These are phyloP conservation scores for Lasioglossum zephyrum DNA, from an alignment of 2,888 invertebrate species.

Conservation along the genomic window DNA sequence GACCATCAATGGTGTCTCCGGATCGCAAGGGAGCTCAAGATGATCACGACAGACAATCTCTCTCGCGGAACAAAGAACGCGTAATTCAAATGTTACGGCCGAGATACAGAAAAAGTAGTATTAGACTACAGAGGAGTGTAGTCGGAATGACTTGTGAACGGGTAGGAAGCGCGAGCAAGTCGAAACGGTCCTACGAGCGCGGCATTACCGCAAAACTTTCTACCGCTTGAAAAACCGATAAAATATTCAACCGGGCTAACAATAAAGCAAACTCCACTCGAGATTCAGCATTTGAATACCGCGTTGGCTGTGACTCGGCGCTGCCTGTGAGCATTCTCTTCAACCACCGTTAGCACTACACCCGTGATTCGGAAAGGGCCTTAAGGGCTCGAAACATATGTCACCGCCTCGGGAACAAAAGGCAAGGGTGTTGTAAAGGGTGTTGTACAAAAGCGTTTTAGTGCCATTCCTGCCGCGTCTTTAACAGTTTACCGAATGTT, in stretches of 20 bases:
- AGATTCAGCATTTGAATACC: slow-evolving; percentile 47
- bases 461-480: slow-evolving; percentile 31
- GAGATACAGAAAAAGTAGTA: not conserved
- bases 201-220: slow-evolving; percentile 32
- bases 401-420: slow-evolving; percentile 65
- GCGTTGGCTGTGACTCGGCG: slow-evolving; percentile 50
- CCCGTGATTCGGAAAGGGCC: slow-evolving; percentile 56
- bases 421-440: slow-evolving; percentile 27
- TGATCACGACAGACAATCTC: slow-evolving; percentile 32
- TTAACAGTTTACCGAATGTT: slow-evolving; percentile 36
- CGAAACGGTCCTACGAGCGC: not conserved
- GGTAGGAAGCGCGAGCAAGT: slow-evolving; percentile 9
- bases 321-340: slow-evolving; percentile 55
- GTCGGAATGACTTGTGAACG: not conserved
- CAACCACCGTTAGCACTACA: slow-evolving; percentile 54
- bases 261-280: slow-evolving; percentile 50
- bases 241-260: slow-evolving; percentile 53
- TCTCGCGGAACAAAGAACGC: slow-evolving; percentile 13
- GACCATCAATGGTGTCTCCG: not conserved
- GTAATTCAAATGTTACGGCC: not conserved
- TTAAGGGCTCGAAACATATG: slow-evolving; percentile 65
- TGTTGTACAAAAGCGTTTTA: slow-evolving; percentile 45
- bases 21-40: not conserved
- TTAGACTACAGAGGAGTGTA: slow-evolving; percentile 13
- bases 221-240: slow-evolving; percentile 45